Conservation (phyloP, 1,140 invertebrate genomes). For the Pygmarrhopalites habei region DNA sequence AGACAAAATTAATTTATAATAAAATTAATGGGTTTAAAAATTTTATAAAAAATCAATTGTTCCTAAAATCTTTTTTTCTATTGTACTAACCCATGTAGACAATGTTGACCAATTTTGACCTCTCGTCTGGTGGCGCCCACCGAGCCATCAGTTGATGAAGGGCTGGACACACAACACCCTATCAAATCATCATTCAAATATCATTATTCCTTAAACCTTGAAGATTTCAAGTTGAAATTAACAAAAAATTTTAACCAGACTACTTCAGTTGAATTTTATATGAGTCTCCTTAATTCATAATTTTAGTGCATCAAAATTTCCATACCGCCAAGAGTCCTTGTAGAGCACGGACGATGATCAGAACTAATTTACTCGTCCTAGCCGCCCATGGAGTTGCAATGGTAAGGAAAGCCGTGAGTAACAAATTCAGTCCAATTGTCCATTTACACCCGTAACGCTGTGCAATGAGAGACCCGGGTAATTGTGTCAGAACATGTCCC, state of each 20-base stretch:
- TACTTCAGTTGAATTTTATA: background rate
- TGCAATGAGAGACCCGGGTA: slow-evolving; percentile 69
- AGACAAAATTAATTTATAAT: background rate
- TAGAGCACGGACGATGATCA: slow-evolving; percentile 60
- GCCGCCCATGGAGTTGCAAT: slow-evolving; percentile 60
- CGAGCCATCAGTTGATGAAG: background rate
- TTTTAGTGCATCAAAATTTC: background rate
- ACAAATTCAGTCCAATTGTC: slow-evolving; percentile 48
- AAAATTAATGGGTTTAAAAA: background rate
- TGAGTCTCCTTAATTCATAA: background rate
- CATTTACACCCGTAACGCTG: slow-evolving; percentile 70
- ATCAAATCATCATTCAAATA: too few relatives aligned
- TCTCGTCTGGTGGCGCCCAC: background rate
- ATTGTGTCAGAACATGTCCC: slow-evolving; percentile 67
- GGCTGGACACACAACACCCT: background rate
- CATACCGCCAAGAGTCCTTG: slow-evolving; percentile 67
- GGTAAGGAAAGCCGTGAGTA: slow-evolving; percentile 66
- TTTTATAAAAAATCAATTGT: background rate
- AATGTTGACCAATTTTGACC: background rate
- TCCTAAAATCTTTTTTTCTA: background rate
- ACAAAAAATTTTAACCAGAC: background rate
- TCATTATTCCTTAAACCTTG: too few relatives aligned
- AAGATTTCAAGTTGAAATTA: background rate
- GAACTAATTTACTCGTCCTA: slow-evolving; percentile 49
- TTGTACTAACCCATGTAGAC: background rate